phyloP scores from a whole-genome alignment of 2,797 vertebrate species.

The Urophycis tenuis region DNA sequence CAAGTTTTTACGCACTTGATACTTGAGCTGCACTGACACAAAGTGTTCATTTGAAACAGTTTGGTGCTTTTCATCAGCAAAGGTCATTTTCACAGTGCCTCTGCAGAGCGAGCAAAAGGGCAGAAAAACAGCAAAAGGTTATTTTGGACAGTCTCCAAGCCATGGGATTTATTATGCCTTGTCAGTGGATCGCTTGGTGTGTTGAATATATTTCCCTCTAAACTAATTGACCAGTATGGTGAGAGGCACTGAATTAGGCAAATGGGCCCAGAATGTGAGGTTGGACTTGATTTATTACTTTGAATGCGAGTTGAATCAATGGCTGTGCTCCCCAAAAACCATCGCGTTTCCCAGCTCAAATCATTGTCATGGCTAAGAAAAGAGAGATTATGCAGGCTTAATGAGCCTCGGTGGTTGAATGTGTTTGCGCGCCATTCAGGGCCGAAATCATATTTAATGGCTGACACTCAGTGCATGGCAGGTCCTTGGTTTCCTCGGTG shows the following conservation, averaged over 20 bases:
- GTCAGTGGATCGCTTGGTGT: constrained; percentile 70
- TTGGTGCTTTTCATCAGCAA: constrained; percentile 25
- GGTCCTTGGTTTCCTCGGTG: constrained; percentile 70
- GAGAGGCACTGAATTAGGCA: constrained; percentile 75
- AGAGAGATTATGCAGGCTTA: constrained; percentile 78
- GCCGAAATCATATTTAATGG: constrained; percentile 81
- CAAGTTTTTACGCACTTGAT: constrained; percentile 10
- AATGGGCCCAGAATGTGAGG: constrained; percentile 75
- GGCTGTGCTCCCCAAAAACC: constrained; percentile 68
- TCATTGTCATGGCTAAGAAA: constrained; percentile 80
- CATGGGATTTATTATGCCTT: constrained; percentile 70
- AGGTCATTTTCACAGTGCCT: constrained; percentile 30
- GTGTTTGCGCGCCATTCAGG: constrained; percentile 72
- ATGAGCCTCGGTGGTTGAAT: constrained; percentile 76
- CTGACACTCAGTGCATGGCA: constrained; percentile 73
- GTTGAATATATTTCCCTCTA: constrained; percentile 76
- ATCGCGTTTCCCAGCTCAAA: constrained; percentile 73
- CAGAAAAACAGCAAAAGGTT: constrained; percentile 54
- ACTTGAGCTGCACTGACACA: constrained; percentile 14
- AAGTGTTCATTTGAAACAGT: constrained; percentile 19
- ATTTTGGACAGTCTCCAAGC: constrained; percentile 63
- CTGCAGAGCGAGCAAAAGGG: constrained; percentile 40
- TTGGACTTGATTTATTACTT: constrained; percentile 83
- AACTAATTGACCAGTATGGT: constrained; percentile 78
- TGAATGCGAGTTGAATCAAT: constrained; percentile 79